Evolutionary conservation across 2,888 invertebrate species (phyloP).

Genomic region (Aricia artaxerxes): DNA sequence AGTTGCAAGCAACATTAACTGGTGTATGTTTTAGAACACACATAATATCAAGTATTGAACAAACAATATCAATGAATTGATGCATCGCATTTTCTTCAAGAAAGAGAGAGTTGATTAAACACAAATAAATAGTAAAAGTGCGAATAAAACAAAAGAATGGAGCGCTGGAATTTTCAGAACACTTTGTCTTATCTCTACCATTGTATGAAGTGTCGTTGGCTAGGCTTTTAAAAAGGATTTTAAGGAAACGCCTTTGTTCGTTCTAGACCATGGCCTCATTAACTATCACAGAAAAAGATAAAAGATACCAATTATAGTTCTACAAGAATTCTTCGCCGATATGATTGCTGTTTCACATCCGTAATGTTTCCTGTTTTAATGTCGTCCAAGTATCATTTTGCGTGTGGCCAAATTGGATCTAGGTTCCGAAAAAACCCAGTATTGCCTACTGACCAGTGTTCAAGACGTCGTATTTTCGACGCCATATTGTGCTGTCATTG

Average conservation of each 20-base stretch:
- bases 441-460: neutral
- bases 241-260: constrained; percentile 15
- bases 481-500: neutral
- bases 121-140: constrained; percentile 15
- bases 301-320: neutral
- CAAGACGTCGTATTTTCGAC: no score
- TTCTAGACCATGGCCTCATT: constrained; percentile 21
- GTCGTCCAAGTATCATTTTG: neutral
- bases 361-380: no score
- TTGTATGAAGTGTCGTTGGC: constrained; percentile 15
- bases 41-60: neutral
- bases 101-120: constrained; percentile 8
- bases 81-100: neutral
- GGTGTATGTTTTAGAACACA: no score
- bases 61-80: neutral
- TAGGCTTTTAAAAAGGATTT: constrained; percentile 14
- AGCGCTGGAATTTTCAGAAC: constrained; percentile 5
- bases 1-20: no score
- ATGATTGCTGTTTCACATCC: no score
- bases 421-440: neutral
- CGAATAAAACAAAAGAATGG: neutral
- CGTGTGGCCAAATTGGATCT: no score
- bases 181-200: constrained; percentile 16
- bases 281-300: constrained; percentile 2
- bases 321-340: neutral